Evolutionary conservation across 2,113 vertebrate genomes (phyloP).

Genomic region (Edolisoma coerulescens): DNA sequence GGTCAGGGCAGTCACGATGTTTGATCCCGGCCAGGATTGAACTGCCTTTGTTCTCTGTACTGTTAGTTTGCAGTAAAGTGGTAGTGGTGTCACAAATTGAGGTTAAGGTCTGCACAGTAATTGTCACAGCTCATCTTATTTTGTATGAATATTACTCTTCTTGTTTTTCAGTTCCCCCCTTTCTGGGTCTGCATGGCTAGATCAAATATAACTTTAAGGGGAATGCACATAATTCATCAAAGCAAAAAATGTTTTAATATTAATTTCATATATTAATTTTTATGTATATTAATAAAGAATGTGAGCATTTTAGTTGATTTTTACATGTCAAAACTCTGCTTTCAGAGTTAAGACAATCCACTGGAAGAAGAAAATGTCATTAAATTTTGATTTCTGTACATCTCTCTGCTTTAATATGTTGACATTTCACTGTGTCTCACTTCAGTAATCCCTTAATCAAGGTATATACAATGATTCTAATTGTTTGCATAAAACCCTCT

Average conservation of each 20-base stretch:
- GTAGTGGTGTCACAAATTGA: background rate
- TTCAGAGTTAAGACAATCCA: background rate
- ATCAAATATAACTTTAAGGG: background rate
- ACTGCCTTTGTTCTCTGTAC: background rate
- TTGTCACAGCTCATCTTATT: background rate
- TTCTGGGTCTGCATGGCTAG: background rate
- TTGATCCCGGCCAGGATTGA: background rate
- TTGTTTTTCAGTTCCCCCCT: background rate
- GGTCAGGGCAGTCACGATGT: rapidly evolving
- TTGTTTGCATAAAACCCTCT: background rate
- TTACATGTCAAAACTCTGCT: background rate
- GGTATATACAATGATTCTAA: background rate
- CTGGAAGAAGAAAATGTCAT: background rate
- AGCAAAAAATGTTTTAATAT: background rate
- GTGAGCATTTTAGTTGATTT: background rate
- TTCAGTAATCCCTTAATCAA: background rate
- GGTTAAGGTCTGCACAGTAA: background rate
- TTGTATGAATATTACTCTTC: background rate
- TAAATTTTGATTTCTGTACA: background rate
- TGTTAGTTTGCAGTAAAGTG: background rate
- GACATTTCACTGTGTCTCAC: background rate
- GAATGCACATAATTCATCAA: slow-evolving; percentile 15
- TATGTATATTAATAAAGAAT: background rate
- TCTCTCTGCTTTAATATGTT: background rate
- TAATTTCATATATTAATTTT: background rate